Percentiles rank a stretch among this genome's conserved stretches.
Evolutionary conservation across 2,113 vertebrate genomes (phyloP).

Genomic region (Leptobrachium ailaonicum): DNA sequence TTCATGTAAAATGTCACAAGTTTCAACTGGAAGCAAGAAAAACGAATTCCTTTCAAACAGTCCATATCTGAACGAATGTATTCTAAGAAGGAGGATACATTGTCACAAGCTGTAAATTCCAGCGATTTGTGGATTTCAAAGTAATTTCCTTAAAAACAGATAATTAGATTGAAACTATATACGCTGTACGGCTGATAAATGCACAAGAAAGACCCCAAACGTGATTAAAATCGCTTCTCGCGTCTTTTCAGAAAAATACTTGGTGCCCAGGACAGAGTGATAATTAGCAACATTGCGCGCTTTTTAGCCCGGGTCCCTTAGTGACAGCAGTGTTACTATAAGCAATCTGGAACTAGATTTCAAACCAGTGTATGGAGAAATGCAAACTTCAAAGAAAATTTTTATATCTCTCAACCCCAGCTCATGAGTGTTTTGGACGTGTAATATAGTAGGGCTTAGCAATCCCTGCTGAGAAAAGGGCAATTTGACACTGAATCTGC

Average conservation of each 20-base stretch:
- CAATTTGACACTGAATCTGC: conserved; percentile 74
- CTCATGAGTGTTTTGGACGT: conserved; percentile 74
- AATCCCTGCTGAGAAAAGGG: conserved; percentile 76
- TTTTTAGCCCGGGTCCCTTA: conserved; percentile 65
- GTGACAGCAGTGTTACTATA: conserved; percentile 72
- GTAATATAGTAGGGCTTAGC: conserved; percentile 74
- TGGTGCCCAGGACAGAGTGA: conserved; percentile 63
- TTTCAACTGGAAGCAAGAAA: no score
- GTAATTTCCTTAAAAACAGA: not conserved
- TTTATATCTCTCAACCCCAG: conserved; percentile 77
- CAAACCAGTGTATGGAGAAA: conserved; percentile 73
- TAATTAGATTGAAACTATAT: not conserved
- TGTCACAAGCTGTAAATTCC: no score
- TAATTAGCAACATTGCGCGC: conserved; percentile 72
- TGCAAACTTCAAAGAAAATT: conserved; percentile 79
- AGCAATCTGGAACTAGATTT: conserved; percentile 71
- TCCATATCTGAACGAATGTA: no score
- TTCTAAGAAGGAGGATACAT: no score
- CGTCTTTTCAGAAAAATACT: conserved; percentile 54
- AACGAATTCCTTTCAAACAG: no score
- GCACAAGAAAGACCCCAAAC: conserved; percentile 54
- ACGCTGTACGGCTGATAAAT: conserved; percentile 4
- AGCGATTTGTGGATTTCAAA: not conserved
- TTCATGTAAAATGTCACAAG: no score
- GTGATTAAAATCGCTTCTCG: conserved; percentile 66